Conservation (phyloP, 2,888 invertebrate genomes). For the Eilema depressum region DNA sequence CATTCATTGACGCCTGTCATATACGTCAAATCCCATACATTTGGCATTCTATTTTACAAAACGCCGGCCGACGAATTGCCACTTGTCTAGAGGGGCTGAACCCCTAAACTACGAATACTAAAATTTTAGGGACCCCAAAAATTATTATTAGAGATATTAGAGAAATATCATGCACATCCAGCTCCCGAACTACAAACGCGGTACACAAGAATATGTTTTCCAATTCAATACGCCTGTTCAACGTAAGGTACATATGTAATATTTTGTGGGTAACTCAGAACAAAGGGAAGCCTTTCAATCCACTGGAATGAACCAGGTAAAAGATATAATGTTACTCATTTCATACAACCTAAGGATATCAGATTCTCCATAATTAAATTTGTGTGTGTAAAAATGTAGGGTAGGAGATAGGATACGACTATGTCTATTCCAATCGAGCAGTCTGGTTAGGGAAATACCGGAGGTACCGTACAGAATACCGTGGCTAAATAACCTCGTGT, state of each 20-base stretch:
- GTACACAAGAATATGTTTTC: constrained; percentile 58
- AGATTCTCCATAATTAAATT: constrained; percentile 23
- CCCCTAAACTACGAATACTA: too few relatives aligned
- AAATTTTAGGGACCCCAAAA: background rate
- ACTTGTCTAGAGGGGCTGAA: too few relatives aligned
- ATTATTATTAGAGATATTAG: background rate
- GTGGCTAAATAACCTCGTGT: too few relatives aligned
- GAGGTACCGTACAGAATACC: too few relatives aligned
- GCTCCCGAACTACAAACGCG: constrained; percentile 21
- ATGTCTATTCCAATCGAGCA: too few relatives aligned
- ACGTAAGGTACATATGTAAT: constrained; percentile 46
- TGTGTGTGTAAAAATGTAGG: too few relatives aligned
- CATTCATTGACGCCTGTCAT: too few relatives aligned
- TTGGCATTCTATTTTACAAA: too few relatives aligned
- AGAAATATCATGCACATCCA: background rate
- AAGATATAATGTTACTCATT: constrained; percentile 44
- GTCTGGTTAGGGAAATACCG: too few relatives aligned
- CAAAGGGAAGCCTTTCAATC: constrained; percentile 54
- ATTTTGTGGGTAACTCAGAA: constrained; percentile 53
- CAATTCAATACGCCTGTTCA: constrained; percentile 56
- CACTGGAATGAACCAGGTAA: constrained; percentile 38
- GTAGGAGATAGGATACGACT: too few relatives aligned
- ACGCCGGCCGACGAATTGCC: too few relatives aligned
- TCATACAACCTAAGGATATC: constrained; percentile 36
- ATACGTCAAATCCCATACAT: too few relatives aligned